Conservation (phyloP, 2,113 vertebrate species). For the Aramus guarauna region DNA sequence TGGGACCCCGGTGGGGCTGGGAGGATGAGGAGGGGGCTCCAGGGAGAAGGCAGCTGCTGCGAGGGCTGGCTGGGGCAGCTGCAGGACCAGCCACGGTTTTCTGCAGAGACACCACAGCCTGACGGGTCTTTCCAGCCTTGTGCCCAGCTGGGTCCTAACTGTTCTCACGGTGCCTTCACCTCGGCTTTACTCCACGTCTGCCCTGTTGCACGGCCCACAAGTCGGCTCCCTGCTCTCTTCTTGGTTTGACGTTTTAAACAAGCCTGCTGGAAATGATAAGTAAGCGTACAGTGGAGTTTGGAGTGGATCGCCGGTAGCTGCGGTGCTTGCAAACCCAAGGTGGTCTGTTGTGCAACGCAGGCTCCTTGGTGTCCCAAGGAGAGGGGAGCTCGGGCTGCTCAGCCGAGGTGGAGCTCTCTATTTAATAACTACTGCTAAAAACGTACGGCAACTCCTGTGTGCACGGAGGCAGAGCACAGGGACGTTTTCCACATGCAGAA, state of each 20-base stretch:
- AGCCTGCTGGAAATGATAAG: background rate
- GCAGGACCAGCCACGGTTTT: background rate
- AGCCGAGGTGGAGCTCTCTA: background rate
- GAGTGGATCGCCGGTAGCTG: background rate
- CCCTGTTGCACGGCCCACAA: background rate
- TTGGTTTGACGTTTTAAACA: background rate
- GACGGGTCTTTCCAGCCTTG: background rate
- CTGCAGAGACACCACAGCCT: background rate
- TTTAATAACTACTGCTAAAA: background rate
- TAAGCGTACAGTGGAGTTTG: background rate
- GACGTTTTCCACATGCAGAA: background rate
- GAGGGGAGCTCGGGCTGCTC: background rate
- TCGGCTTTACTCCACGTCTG: background rate
- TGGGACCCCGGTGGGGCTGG: rapidly evolving
- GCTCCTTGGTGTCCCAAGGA: background rate
- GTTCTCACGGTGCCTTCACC: background rate
- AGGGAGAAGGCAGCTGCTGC: background rate
- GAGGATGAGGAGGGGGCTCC: background rate
- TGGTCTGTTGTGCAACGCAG: background rate
- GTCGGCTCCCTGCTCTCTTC: background rate
- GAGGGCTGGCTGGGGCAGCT: background rate
- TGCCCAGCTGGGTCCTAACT: background rate
- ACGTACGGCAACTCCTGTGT: background rate
- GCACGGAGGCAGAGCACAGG: background rate
- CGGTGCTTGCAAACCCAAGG: background rate